Percentiles rank a stretch among this genome's conserved stretches.
phyloP scores from a whole-genome alignment of 37 sponge, comb jelly and placozoan species.

The Agelas oroides region DNA sequence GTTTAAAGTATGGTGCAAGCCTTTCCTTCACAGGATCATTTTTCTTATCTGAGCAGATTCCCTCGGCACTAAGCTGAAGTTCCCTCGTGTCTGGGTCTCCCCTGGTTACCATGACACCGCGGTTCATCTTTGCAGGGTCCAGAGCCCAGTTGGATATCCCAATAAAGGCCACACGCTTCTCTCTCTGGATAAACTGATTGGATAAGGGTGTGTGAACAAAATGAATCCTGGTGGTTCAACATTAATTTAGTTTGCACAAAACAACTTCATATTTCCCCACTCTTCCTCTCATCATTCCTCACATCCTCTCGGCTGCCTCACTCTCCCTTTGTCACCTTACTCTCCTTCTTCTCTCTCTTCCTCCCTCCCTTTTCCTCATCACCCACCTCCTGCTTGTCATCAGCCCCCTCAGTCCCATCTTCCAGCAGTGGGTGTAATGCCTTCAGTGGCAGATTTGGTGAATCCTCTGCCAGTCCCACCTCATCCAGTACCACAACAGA shows the following conservation, averaged over 20 bases:
- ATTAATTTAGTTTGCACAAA: too few relatives aligned
- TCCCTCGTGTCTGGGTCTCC: conserved; percentile 81
- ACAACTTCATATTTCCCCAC: too few relatives aligned
- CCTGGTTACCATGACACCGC: conserved; percentile 94
- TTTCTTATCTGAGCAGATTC: conserved; percentile 70
- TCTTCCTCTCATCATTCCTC: too few relatives aligned
- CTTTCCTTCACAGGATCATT: conserved; percentile 46
- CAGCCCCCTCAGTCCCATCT: conserved; percentile 82
- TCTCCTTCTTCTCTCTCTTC: too few relatives aligned
- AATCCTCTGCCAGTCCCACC: conserved; percentile 94
- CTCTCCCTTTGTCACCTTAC: too few relatives aligned
- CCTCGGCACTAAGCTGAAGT: conserved; percentile 82
- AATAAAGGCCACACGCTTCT: conserved; percentile 90
- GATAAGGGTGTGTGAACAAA: too few relatives aligned
- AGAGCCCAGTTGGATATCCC: conserved; percentile 99
- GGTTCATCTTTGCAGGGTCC: conserved; percentile 99
- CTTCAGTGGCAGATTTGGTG: conserved; percentile 87
- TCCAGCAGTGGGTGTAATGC: conserved; percentile 92
- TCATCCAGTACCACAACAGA: conserved; percentile 94
- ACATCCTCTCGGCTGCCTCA: too few relatives aligned
- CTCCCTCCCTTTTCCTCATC: conserved; percentile 1
- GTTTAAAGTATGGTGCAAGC: conserved; percentile 52
- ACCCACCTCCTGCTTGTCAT: conserved; percentile 5
- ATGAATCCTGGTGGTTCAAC: too few relatives aligned
- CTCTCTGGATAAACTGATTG: conserved; percentile 58